Percentiles rank a stretch among this genome's conserved stretches.
These are phyloP conservation scores for Trichacis sp. DNA, from an alignment of 2,888 invertebrate species.

Conservation along the genomic window DNA sequence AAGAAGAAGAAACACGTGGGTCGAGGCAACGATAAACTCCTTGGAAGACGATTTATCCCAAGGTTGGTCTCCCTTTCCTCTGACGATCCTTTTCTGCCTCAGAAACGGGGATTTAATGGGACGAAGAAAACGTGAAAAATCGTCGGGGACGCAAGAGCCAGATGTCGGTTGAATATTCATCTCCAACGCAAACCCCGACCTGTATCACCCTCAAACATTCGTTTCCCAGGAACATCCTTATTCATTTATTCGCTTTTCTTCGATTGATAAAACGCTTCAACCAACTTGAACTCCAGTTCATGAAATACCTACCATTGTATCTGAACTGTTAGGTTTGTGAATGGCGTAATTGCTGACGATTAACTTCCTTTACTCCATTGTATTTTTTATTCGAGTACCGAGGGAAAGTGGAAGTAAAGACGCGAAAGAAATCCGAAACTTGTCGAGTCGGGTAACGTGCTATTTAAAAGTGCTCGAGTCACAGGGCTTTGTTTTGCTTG, in stretches of 20 bases:
- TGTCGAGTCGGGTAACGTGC: neutral
- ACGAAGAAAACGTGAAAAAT: constrained; percentile 22
- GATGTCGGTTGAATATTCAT: constrained; percentile 19
- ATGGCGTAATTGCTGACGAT: neutral
- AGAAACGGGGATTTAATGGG: constrained; percentile 22
- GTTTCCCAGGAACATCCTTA: constrained; percentile 5
- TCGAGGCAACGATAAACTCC: constrained; percentile 11
- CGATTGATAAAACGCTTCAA: neutral
- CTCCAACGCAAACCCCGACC: constrained; percentile 8
- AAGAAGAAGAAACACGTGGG: neutral
- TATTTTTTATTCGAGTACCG: neutral
- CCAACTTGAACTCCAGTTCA: neutral
- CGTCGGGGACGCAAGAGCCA: constrained; percentile 9
- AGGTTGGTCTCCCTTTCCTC: neutral
- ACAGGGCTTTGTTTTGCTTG: constrained; percentile 37
- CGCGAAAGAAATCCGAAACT: neutral
- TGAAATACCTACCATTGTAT: neutral
- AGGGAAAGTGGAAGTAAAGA: neutral
- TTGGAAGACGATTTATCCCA: constrained; percentile 10
- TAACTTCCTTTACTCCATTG: neutral
- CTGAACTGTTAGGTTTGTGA: neutral
- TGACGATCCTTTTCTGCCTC: constrained; percentile 1
- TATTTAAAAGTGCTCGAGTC: constrained; percentile 3
- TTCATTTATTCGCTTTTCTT: constrained; percentile 6
- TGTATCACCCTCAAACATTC: neutral